Base-by-base conservation (phyloP, 2,113 vertebrate species). In the Serinus canaria region DNA sequence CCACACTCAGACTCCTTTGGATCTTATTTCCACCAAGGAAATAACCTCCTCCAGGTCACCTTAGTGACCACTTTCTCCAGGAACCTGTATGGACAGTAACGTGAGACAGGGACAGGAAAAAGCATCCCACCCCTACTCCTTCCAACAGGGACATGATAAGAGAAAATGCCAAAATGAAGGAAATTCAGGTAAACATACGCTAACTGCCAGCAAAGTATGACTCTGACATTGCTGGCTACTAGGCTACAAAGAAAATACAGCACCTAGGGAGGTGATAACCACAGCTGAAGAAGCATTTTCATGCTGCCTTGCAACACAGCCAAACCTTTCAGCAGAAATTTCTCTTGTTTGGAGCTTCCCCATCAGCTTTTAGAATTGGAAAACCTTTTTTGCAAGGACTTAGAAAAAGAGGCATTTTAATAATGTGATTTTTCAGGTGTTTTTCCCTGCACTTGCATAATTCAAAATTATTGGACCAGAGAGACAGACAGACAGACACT, bases 401-500 rank as follows among this genome's bases (percentile, higher is more conserved):
- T 74, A 33, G 46, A 59, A 69, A 77, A 58, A 52, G 15, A 35
- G 33, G 5, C 10, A 50, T 64, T 85, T 83, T 77, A 90, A 52
- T 47, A 49, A 58, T 11, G 19, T 35, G 31, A 10, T 14, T 50
- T 77, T 83, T 52, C 77, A 77, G 80, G 80, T 90, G 31, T 47
- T 94, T 93, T 86, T 59, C 23, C 59, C 47, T 94, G 60, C 37
- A 70, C 52, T 94, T 81, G 56, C 47, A 30, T 75, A 84, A 89
- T 87, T 86, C 72, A 81, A 77, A 88, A 47, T 64, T 47, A 59
- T 67, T 77, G 59, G 87, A 95, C 43, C 60, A 74, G 67, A 90
- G 27, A 90, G 79, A 89, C 69, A 90, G 90, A 95, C 89, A 87
- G 88, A 92, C 89, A 92, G 78, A 75, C 70, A 23, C 55, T 77